A percentile compares a stretch with the other conserved stretches of the same genome.
phyloP scores from a whole-genome alignment of 2,797 vertebrate genomes.

The Catamblyrhynchus diadema region DNA sequence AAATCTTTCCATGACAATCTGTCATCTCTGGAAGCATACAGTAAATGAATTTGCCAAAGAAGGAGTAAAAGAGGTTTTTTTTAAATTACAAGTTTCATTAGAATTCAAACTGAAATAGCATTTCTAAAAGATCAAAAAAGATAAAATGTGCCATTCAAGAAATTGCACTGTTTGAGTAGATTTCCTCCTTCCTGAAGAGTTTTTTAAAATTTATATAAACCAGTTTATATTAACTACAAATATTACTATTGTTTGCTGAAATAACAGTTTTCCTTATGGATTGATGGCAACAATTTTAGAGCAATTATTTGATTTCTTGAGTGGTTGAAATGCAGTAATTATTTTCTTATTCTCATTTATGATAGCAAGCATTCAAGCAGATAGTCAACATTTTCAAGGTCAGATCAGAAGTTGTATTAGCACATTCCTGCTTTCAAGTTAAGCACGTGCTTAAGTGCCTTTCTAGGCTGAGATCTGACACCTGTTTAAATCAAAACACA shows the following conservation, averaged over 20 bases:
- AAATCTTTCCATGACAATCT: background rate
- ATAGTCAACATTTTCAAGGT: slow-evolving; percentile 2
- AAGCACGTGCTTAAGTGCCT: slow-evolving; percentile 24
- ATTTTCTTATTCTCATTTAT: background rate
- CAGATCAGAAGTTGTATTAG: slow-evolving; percentile 26
- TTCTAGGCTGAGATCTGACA: slow-evolving; percentile 47
- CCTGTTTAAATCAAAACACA: slow-evolving; percentile 59
- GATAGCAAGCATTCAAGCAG: background rate
- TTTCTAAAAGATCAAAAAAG: background rate
- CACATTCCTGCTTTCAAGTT: slow-evolving; percentile 57
- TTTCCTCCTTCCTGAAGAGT: background rate
- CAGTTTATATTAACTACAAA: background rate
- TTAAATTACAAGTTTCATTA: background rate
- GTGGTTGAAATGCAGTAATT: background rate
- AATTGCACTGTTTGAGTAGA: background rate
- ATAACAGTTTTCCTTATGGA: background rate
- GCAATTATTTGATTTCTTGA: slow-evolving; percentile 5
- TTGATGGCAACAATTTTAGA: background rate
- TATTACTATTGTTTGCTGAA: background rate
- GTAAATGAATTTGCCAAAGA: background rate
- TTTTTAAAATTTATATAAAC: background rate
- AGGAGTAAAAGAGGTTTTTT: background rate
- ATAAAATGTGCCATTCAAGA: background rate
- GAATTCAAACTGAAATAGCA: background rate
- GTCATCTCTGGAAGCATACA: background rate